Evolutionary conservation across 1,140 invertebrate genomes (phyloP), one percentile per base, ranked within the genome.

Genomic region (Macrotrachela quadricornifera): DNA sequence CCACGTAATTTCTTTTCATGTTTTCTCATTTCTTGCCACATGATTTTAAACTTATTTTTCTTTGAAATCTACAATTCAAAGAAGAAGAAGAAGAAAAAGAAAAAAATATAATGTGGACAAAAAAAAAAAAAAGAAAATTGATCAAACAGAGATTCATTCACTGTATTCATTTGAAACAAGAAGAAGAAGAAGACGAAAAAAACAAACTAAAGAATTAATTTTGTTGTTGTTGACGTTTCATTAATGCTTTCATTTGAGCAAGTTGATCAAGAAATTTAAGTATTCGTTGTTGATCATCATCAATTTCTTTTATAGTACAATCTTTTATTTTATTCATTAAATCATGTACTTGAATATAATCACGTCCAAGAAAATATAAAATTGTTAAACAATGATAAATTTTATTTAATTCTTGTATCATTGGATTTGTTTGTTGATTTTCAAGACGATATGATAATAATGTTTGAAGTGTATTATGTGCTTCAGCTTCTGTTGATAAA

Each of bases 1-100:
- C 85, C 85, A 15, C 86, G 77, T 57, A 97, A 85, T 67, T 88
- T 83, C 60, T 83, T 81, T 67, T 99, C 92, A 64, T 97, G 91
- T 64, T 88, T 88, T 58, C 91, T 77, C 36, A 91, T 90, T 75
- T 97, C 91, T 70, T 95, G 90, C 92, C 91, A 97, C 92, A 97
- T 96, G 53, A 68, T 76, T 46, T 13, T 21, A 49, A 14, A 36
- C 13, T 48, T 15, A 10, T 15, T n/a, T 48, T 46, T 30, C 21
- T 30, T 30, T 30, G 2, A 2, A 30, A 30, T 30, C 21, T 30
- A 8, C 21, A 30, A 30, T 30, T 30, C 21, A 30, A 30, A n/a
- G n/a, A n/a, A n/a, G n/a, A n/a, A n/a, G n/a, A n/a, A n/a, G n/a
- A n/a, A n/a, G n/a, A n/a, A n/a, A n/a, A n/a, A n/a, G n/a, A n/a